Conservation (phyloP, 2,888 invertebrate species). For the Acleris laterana region DNA sequence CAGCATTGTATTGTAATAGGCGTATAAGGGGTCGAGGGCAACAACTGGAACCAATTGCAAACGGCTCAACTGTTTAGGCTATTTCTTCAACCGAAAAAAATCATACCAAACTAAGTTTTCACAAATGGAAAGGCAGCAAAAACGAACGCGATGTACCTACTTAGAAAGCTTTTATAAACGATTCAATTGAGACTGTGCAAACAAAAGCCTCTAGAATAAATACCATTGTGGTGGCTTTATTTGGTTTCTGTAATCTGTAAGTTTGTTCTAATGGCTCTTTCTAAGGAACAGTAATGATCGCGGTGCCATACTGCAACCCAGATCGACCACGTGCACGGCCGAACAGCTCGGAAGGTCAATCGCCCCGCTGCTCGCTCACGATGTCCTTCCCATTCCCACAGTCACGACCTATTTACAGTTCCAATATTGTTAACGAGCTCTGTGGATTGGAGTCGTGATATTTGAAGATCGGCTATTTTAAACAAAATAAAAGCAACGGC, state of each 20-base stretch:
- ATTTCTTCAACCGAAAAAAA: neutral
- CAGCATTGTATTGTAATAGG: slow-evolving; percentile 33
- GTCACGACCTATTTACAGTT: slow-evolving; percentile 80
- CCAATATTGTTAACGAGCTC: slow-evolving; percentile 61
- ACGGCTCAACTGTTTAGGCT: neutral
- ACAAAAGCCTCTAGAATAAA: slow-evolving; percentile 15
- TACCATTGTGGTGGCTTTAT: slow-evolving; percentile 8
- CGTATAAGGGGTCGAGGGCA: slow-evolving; percentile 3
- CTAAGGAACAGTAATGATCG: slow-evolving; percentile 40
- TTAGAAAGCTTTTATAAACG: neutral
- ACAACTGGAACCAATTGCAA: slow-evolving; percentile 19
- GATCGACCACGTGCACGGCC: slow-evolving; percentile 62
- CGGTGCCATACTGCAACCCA: slow-evolving; percentile 48
- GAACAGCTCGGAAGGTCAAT: slow-evolving; percentile 70
- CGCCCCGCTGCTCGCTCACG: slow-evolving; percentile 70
- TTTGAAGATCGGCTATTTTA: slow-evolving; percentile 46
- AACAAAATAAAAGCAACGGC: slow-evolving; percentile 42
- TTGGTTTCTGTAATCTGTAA: slow-evolving; percentile 20
- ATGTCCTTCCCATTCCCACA: slow-evolving; percentile 67
- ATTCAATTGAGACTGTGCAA: slow-evolving; percentile 5
- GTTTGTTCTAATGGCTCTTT: slow-evolving; percentile 38
- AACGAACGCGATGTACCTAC: neutral
- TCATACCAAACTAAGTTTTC: too few species aligned
- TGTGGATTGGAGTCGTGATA: slow-evolving; percentile 45
- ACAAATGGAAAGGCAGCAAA: neutral